phyloP scores from a whole-genome alignment of 2,113 vertebrate species.

The Strix uralensis region DNA sequence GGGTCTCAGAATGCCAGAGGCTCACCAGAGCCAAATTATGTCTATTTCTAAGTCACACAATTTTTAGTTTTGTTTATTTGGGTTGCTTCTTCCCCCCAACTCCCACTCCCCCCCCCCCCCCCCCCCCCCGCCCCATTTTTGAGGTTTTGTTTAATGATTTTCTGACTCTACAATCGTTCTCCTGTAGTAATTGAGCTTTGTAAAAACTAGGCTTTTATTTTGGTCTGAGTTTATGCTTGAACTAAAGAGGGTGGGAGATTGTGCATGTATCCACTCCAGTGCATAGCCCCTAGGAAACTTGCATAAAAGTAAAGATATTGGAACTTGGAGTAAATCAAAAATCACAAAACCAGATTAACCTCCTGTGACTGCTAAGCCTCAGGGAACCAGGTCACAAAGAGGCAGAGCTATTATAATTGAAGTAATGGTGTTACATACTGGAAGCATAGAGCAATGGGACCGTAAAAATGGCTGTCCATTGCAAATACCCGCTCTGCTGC shows the following conservation, averaged over 20 bases:
- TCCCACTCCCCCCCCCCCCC: too few relatives aligned
- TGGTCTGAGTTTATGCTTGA: conserved; percentile 25
- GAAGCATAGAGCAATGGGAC: neutral
- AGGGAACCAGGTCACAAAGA: conserved; percentile 19
- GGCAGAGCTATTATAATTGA: conserved; percentile 17
- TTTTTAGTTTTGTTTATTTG: neutral
- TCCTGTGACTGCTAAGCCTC: conserved; percentile 25
- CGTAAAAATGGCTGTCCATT: neutral
- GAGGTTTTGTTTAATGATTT: neutral
- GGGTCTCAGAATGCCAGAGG: neutral
- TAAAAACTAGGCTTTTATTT: conserved; percentile 9
- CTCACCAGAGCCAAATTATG: neutral
- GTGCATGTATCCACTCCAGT: conserved; percentile 39
- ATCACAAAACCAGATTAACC: conserved; percentile 58
- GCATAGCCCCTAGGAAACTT: conserved; percentile 59
- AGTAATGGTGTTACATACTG: neutral
- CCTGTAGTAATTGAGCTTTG: neutral
- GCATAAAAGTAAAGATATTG: conserved; percentile 42
- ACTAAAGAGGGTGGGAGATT: neutral
- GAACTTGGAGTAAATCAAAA: conserved; percentile 52
- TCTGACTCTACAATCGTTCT: neutral
- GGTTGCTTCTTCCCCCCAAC: neutral
- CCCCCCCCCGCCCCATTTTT: too few relatives aligned
- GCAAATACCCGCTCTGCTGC: neutral
- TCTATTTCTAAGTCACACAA: neutral